A percentile compares a stretch with the other conserved stretches of the same genome.
Evolutionary conservation across 2,113 vertebrate genomes (phyloP).

Genomic region (Phodopus roborovskii): DNA sequence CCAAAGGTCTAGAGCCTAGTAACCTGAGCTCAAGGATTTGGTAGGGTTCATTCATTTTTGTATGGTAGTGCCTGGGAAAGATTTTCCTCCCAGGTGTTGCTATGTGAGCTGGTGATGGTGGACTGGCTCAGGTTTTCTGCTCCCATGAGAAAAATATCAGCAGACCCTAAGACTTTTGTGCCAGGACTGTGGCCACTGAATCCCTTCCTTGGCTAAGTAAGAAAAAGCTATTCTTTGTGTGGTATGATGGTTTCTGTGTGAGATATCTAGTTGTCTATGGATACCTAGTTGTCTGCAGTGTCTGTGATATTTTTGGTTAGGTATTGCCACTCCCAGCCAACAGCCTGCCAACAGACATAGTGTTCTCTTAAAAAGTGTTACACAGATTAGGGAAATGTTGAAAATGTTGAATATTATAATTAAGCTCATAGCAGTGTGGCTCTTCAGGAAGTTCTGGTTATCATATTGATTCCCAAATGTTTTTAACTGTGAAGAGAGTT

Average conservation of each 20-base stretch:
- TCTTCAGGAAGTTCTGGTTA: conserved; percentile 19
- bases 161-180: not conserved
- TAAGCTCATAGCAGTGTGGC: not conserved
- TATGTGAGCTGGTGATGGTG: not conserved
- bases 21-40: not conserved
- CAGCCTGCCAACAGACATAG: not conserved
- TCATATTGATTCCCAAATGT: not conserved
- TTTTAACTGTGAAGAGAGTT: not conserved
- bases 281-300: not conserved
- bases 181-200: not conserved
- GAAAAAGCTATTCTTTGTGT: not conserved
- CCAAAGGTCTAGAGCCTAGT: not conserved
- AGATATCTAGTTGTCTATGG: not conserved
- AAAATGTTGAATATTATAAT: not conserved
- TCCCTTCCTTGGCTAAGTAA: not conserved
- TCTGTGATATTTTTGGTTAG: conserved; percentile 15
- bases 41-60: not conserved
- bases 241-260: not conserved
- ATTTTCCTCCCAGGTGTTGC: not conserved
- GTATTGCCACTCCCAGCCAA: not conserved
- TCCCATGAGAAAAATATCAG: not conserved
- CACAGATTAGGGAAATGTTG: not conserved
- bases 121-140: not conserved
- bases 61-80: not conserved
- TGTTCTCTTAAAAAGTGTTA: not conserved